These are phyloP conservation scores for Myxocyprinus asiaticus DNA, from an alignment of 2,113 vertebrate species.

Conservation along the genomic window DNA sequence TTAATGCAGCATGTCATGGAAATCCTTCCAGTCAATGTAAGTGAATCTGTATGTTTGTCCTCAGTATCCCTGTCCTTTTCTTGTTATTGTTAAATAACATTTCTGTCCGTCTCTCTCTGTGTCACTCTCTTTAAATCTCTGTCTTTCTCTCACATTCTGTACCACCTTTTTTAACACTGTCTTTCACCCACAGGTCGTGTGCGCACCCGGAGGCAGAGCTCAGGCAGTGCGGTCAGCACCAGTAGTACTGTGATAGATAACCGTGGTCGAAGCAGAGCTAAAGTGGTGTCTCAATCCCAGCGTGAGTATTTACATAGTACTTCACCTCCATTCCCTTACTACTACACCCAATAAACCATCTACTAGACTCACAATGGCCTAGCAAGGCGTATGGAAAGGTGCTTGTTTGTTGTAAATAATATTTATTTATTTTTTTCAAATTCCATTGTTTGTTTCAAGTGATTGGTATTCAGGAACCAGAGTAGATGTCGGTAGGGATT, in stretches of 20 bases:
- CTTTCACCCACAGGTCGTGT: constrained; percentile 84
- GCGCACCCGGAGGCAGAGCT: constrained; percentile 90
- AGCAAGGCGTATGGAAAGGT: too few species aligned
- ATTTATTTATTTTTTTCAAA: too few species aligned
- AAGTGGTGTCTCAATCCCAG: constrained; percentile 97
- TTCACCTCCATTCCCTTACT: too few species aligned
- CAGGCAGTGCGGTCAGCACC: constrained; percentile 83
- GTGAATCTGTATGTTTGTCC: constrained; percentile 4
- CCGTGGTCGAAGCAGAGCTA: constrained; percentile 94
- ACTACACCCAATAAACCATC: too few species aligned
- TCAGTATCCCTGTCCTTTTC: constrained; percentile 13
- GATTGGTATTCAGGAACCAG: too few species aligned
- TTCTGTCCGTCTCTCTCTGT: background rate
- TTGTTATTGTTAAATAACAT: background rate
- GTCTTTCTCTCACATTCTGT: too few species aligned
- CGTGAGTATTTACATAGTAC: constrained; percentile 77
- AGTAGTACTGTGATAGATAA: constrained; percentile 83
- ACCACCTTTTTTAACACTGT: too few species aligned
- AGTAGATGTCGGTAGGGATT: too few species aligned
- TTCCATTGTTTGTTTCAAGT: too few species aligned
- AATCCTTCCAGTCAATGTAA: background rate
- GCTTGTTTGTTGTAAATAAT: too few species aligned
- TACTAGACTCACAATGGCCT: too few species aligned
- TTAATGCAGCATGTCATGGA: constrained; percentile 1
- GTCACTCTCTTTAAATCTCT: background rate